Base-by-base conservation (phyloP, 2,797 vertebrate species). In the Cossypha caffra region DNA sequence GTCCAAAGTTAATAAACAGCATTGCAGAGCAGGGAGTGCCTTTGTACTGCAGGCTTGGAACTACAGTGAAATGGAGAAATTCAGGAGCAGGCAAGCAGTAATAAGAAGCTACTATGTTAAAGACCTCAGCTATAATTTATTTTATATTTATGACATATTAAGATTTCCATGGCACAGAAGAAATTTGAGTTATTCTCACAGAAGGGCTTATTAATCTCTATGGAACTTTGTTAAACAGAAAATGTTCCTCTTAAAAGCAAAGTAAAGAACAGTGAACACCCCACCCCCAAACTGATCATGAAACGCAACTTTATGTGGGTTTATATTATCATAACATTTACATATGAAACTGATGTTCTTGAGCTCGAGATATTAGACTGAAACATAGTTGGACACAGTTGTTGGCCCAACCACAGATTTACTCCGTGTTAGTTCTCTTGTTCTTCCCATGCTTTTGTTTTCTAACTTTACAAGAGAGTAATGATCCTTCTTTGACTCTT, bases 41-140 rank as follows among this genome's bases (percentile, higher is more conserved):
- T 71, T 72, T 76, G 15, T 55, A 9, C 85, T 47, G 25, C n/a
- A 43, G 63, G 25, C 31, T 51, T 54, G 43, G 47, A 79, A 7
- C 66, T 37, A 38, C 37, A 61, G 62, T 18, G n/a, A 63, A 66
- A 95, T 93, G 88, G 84, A 94, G 76, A 82, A 64, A 62, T 21
- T 20, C 7, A 12, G 42, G 47, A 26, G 47, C 20, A 88, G 88
- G 79, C 93, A 72, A 95, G 88, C 24, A 59, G 4, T 37, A 13
- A 11, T 28, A 42, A 64, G 19, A 37, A 50, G n/a, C 31, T 54
- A 3, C 23, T 13, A 15, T 55, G 33, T 52, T 55, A 51, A 85
- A 76, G 45, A 40, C 20, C 7, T 81, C 13, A 69, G 7, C 26
- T 82, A 9, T 72, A 10, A 43, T 55, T 69, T 42, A 7, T 40